A percentile compares a stretch with the other conserved stretches of the same genome.
These are phyloP conservation scores for Stenodema calcarata DNA, from an alignment of 2,888 invertebrate genomes.

Conservation along the genomic window DNA sequence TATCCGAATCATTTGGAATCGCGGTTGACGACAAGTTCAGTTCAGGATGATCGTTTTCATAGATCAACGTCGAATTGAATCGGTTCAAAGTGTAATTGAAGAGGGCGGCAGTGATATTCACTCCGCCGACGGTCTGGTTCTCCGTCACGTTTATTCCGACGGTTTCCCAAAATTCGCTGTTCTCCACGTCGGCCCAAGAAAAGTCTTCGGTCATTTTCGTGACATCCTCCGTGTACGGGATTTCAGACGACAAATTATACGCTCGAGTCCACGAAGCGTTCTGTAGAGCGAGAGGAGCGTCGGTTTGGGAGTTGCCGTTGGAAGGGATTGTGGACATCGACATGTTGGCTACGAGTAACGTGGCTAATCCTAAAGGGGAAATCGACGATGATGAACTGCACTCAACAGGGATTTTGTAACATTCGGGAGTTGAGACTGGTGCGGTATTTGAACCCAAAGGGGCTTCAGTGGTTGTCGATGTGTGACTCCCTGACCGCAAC, in stretches of 20 bases:
- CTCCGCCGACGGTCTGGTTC: background rate
- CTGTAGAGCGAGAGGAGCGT: background rate
- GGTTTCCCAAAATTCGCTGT: background rate
- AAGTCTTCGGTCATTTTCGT: background rate
- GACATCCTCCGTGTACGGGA: background rate
- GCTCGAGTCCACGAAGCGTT: background rate
- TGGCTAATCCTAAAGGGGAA: background rate
- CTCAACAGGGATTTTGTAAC: slow-evolving; percentile 7
- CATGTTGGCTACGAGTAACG: slow-evolving; percentile 13
- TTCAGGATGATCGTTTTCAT: background rate
- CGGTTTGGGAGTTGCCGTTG: background rate
- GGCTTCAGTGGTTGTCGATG: background rate
- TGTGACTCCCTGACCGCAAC: background rate
- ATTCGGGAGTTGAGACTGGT: background rate
- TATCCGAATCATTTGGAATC: background rate
- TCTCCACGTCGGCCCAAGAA: slow-evolving; percentile 6
- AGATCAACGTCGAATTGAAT: background rate
- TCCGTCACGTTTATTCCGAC: background rate
- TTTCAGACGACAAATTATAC: background rate
- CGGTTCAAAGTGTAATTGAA: background rate
- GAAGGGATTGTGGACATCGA: background rate
- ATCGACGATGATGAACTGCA: background rate
- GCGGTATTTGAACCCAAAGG: background rate
- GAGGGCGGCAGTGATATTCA: background rate
- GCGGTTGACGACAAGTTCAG: background rate